Evolutionary conservation across 2,113 vertebrate genomes (phyloP).

Genomic region (Semicossyphus pulcher): DNA sequence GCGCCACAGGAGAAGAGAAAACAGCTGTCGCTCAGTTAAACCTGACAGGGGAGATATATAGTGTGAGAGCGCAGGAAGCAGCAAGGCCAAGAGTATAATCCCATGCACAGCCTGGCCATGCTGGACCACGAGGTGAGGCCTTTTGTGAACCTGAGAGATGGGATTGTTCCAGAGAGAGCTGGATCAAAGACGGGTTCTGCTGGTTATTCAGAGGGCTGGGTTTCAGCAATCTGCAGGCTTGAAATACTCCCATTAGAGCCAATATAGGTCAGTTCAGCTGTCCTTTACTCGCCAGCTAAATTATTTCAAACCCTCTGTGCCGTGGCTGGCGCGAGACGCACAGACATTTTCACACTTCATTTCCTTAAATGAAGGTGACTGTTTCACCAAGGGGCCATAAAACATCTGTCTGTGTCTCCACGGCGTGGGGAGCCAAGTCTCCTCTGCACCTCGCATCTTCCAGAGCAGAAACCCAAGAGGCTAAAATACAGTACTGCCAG

Average conservation of each 20-base stretch:
- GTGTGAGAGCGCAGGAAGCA: conserved; percentile 47
- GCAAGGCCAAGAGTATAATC: conserved; percentile 37
- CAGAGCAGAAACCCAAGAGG: conserved; percentile 40
- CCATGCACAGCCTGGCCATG: conserved; percentile 8
- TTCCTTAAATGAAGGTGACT: conserved; percentile 57
- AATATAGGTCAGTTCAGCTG: conserved; percentile 37
- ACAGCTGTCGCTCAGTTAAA: conserved; percentile 60
- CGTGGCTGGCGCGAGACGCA: conserved; percentile 4
- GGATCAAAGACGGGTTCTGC: conserved; percentile 30
- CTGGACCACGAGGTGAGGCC: not conserved
- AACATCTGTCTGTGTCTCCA: conserved; percentile 59
- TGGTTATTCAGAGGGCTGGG: conserved; percentile 24
- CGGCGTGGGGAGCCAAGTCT: conserved; percentile 30
- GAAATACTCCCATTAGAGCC: conserved; percentile 34
- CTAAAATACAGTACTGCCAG: conserved; percentile 28
- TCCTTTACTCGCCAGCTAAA: conserved; percentile 19
- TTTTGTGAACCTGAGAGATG: not conserved
- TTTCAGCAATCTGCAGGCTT: conserved; percentile 5
- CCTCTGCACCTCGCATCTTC: conserved; percentile 19
- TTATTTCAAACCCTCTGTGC: conserved; percentile 41
- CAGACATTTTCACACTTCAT: conserved; percentile 61
- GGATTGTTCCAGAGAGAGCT: conserved; percentile 13
- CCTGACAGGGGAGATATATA: conserved; percentile 55
- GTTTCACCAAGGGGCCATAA: conserved; percentile 45
- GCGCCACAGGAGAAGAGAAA: conserved; percentile 46